Conservation (phyloP, 2,113 vertebrate species). For the Leucosticte australis region DNA sequence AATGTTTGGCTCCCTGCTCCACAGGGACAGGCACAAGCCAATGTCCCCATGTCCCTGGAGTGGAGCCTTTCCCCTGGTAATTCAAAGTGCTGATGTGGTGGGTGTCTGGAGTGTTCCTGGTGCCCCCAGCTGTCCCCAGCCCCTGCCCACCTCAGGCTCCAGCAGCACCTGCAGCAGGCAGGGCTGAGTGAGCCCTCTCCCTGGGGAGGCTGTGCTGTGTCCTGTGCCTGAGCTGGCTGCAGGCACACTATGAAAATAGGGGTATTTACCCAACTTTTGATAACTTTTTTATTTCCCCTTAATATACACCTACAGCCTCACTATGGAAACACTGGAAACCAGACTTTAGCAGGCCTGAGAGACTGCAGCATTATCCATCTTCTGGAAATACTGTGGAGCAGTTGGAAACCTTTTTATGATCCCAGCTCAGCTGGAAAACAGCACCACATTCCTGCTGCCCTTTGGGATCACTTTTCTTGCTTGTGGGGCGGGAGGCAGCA, state of each 20-base stretch:
- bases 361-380: neutral
- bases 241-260: neutral
- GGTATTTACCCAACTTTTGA: neutral
- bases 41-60: neutral
- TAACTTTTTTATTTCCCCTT: neutral
- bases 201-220: rapidly evolving
- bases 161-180: neutral
- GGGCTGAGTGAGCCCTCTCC: neutral
- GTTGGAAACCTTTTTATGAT: neutral
- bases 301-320: neutral
- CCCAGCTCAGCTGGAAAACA: neutral
- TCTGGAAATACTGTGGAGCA: neutral
- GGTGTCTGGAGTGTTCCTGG: too few species aligned
- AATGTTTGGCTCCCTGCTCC: neutral
- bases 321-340: neutral
- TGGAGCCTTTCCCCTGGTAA: neutral
- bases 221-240: neutral
- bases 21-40: neutral
- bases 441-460: neutral
- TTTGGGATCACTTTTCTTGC: neutral
- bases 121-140: neutral
- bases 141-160: neutral
- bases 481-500: neutral
- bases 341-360: neutral
- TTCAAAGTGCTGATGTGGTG: rapidly evolving